Evolutionary conservation across 2,888 invertebrate genomes (phyloP).

Genomic region (Pasiphila rectangulata): DNA sequence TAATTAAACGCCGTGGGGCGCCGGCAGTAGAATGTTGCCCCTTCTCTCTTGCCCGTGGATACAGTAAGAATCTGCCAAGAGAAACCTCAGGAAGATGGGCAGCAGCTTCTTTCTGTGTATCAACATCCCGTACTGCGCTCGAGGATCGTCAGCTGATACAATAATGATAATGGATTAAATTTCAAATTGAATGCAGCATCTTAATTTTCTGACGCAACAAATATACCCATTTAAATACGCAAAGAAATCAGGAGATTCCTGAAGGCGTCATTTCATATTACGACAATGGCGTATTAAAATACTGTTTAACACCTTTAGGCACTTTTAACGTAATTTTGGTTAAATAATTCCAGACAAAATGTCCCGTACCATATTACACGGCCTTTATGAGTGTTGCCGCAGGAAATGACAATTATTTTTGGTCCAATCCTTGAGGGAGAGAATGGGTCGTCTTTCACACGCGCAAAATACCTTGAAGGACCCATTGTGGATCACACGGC

Average conservation of each 20-base stretch:
- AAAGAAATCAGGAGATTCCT: constrained; percentile 14
- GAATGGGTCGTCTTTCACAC: constrained; percentile 76
- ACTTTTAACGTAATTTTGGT: constrained; percentile 45
- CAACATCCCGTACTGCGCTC: too few relatives aligned
- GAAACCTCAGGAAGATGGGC: too few relatives aligned
- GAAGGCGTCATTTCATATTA: constrained; percentile 17
- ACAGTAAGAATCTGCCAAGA: too few relatives aligned
- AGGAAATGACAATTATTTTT: constrained; percentile 81
- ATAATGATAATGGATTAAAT: too few relatives aligned
- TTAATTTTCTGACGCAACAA: too few relatives aligned
- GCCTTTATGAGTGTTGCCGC: constrained; percentile 60
- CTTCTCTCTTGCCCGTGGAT: too few relatives aligned
- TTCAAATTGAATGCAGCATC: too few relatives aligned
- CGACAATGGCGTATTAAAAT: constrained; percentile 23
- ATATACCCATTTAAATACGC: too few relatives aligned
- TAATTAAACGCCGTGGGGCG: too few relatives aligned
- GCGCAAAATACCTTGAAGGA: constrained; percentile 74
- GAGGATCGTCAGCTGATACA: too few relatives aligned
- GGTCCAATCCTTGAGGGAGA: constrained; percentile 65
- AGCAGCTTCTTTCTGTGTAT: too few relatives aligned
- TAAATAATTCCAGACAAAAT: constrained; percentile 45
- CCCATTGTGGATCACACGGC: constrained; percentile 56
- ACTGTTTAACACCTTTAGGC: constrained; percentile 42
- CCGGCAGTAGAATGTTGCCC: too few relatives aligned
- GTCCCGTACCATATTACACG: constrained; percentile 36